Conservation (phyloP, 2,888 invertebrate species). For the Bedellia somnulentella region DNA sequence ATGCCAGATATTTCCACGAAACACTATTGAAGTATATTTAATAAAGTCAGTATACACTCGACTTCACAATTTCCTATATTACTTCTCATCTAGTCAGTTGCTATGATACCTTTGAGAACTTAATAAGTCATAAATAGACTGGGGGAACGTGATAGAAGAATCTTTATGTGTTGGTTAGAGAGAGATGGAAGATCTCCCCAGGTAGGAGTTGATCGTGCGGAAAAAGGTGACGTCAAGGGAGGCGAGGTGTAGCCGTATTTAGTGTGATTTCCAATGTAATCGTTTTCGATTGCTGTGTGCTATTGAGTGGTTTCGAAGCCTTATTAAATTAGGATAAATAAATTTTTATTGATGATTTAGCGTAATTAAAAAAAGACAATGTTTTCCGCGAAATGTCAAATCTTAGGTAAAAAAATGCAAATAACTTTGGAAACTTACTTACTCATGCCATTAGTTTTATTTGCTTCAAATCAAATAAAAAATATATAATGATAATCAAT, state of each 20-base stretch:
- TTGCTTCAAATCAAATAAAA: too few species aligned
- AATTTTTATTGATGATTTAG: too few species aligned
- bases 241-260: constrained; percentile 34
- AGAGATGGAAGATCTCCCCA: constrained; percentile 24
- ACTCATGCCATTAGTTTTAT: too few species aligned
- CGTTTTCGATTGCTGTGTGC: constrained; percentile 8
- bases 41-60: constrained; percentile 45
- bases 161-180: constrained; percentile 15
- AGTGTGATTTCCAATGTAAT: constrained; percentile 25
- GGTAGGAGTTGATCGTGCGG: constrained; percentile 54
- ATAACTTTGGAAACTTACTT: too few species aligned
- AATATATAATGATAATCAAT: too few species aligned
- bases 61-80: constrained; percentile 57
- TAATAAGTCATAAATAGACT: constrained; percentile 58
- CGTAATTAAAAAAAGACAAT: too few species aligned
- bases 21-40: constrained; percentile 21
- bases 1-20: too few species aligned
- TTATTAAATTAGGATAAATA: too few species aligned
- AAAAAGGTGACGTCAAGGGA: constrained; percentile 46
- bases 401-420: too few species aligned
- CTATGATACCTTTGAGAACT: constrained; percentile 57
- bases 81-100: constrained; percentile 29
- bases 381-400: too few species aligned
- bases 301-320: too few species aligned
- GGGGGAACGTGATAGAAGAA: constrained; percentile 25